A percentile compares a stretch with the other conserved stretches of the same genome.
Evolutionary conservation across 2,113 vertebrate species (phyloP).

Genomic region (Tylochromis polylepis): DNA sequence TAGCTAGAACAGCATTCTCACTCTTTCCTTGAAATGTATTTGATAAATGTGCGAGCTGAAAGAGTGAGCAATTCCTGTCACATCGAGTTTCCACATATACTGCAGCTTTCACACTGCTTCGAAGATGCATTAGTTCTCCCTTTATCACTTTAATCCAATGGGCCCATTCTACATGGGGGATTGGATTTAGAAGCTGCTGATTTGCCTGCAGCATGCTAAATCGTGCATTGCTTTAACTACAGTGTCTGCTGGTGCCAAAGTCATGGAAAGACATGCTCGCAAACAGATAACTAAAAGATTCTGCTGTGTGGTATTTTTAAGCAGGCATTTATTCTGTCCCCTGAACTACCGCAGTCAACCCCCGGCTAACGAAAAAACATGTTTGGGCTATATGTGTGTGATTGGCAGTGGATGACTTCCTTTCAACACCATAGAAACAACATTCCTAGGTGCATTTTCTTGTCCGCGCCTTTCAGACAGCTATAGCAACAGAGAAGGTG

Average conservation of each 20-base stretch:
- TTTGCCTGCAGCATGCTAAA: conserved; percentile 57
- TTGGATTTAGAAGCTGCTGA: conserved; percentile 53
- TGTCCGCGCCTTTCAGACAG: conserved; percentile 27
- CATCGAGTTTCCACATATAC: conserved; percentile 43
- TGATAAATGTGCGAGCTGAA: conserved; percentile 53
- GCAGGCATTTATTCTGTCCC: background rate
- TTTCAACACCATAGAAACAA: conserved; percentile 17
- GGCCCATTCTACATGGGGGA: conserved; percentile 43
- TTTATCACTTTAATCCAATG: conserved; percentile 63
- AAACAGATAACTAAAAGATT: conserved; percentile 24
- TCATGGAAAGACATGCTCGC: background rate
- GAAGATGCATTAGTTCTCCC: conserved; percentile 45
- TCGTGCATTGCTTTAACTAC: conserved; percentile 20
- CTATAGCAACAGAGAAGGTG: background rate
- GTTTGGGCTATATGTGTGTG: background rate
- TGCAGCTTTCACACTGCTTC: conserved; percentile 13
- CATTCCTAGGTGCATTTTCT: conserved; percentile 46
- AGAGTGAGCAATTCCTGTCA: conserved; percentile 53
- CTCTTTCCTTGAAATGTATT: conserved; percentile 28
- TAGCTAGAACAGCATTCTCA: conserved; percentile 27
- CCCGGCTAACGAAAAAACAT: background rate
- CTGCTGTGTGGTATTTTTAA: conserved; percentile 18
- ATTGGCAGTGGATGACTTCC: conserved; percentile 34
- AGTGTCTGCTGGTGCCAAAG: conserved; percentile 8
- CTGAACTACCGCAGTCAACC: background rate